Percentiles rank a stretch among this genome's conserved stretches.
These are phyloP conservation scores for Prosopocoilus inquinatus DNA, from an alignment of 2,888 invertebrate genomes.

Conservation along the genomic window DNA sequence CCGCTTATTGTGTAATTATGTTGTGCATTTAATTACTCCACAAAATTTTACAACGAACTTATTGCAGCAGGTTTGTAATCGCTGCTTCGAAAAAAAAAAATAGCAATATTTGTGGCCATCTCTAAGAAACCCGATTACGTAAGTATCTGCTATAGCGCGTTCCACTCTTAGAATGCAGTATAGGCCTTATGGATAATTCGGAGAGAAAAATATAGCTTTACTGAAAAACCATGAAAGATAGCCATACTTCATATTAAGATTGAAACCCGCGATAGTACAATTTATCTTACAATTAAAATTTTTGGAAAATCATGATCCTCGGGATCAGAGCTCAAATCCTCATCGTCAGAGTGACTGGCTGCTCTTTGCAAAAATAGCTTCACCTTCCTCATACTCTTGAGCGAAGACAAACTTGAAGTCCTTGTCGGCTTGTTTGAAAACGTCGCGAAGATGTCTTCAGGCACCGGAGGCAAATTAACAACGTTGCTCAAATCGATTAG, in stretches of 20 bases:
- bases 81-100: too few species aligned
- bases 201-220: too few species aligned
- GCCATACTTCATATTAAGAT: neutral
- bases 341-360: conserved; percentile 47
- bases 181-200: too few species aligned
- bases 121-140: too few species aligned
- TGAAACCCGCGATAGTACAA: neutral
- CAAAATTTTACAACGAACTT: too few species aligned
- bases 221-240: too few species aligned
- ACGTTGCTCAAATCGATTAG: conserved; percentile 49
- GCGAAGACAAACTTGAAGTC: conserved; percentile 50
- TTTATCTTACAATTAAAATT: conserved; percentile 18
- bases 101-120: too few species aligned
- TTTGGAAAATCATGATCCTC: conserved; percentile 41
- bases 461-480: conserved; percentile 50
- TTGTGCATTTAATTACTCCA: too few species aligned
- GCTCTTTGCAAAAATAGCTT: conserved; percentile 51
- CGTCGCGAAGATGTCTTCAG: conserved; percentile 51
- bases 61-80: too few species aligned
- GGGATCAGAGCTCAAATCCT: conserved; percentile 47
- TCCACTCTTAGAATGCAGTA: too few species aligned
- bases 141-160: too few species aligned
- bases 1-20: too few species aligned
- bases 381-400: conserved; percentile 51
- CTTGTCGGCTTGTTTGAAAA: conserved; percentile 47